Conservation (phyloP, 2,113 vertebrate genomes). For the Chrysemys picta region DNA sequence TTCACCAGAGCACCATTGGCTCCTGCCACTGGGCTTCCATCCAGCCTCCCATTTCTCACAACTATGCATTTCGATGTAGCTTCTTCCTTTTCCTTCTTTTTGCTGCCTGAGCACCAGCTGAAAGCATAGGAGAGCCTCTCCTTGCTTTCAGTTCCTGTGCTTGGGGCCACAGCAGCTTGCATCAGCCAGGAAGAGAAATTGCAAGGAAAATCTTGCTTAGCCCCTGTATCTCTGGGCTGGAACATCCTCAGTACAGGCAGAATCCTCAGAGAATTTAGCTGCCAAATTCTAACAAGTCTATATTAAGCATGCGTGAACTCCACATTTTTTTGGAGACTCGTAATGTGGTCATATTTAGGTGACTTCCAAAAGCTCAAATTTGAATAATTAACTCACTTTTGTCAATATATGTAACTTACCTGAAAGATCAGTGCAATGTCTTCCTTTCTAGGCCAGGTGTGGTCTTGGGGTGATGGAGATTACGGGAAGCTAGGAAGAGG, state of each 20-base stretch:
- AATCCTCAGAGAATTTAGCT: not conserved
- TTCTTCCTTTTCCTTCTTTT: not conserved
- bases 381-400: not conserved
- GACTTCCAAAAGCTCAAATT: not conserved
- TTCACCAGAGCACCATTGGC: not conserved
- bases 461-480: slow-evolving; percentile 99
- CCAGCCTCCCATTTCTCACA: not conserved
- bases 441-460: slow-evolving; percentile 90
- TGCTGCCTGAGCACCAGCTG: not conserved
- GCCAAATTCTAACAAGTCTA: not conserved
- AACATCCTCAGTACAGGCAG: not conserved
- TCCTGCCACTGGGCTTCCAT: not conserved
- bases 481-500: slow-evolving; percentile 97
- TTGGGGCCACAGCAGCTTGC: not conserved
- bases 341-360: not conserved
- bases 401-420: not conserved
- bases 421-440: not conserved
- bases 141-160: not conserved
- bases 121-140: not conserved
- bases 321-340: not conserved
- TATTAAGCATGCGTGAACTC: not conserved
- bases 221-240: not conserved
- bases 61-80: not conserved
- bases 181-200: not conserved
- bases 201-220: not conserved